phyloP scores from a whole-genome alignment of 1,140 invertebrate species.

The Acromyrmex echinatior region DNA sequence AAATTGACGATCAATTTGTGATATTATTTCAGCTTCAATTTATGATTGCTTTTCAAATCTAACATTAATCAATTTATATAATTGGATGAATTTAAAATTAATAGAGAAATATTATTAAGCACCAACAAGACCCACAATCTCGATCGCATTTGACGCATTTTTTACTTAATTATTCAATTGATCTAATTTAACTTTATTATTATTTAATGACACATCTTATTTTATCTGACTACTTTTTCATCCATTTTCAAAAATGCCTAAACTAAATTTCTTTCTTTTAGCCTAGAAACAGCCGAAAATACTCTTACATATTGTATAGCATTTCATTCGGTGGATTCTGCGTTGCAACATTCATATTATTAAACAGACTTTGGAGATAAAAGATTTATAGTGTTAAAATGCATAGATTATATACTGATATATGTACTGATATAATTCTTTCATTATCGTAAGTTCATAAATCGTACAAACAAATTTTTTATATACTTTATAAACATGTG shows the following conservation, averaged over 20 bases:
- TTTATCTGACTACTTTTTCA: background rate
- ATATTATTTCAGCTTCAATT: too few species aligned
- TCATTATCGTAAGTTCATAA: background rate
- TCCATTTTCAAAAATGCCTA: slow-evolving; percentile 20
- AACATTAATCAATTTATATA: too few species aligned
- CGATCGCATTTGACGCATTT: too few species aligned
- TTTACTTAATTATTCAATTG: too few species aligned
- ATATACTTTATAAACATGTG: background rate
- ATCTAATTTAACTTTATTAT: too few species aligned
- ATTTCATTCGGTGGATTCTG: slow-evolving; percentile 32
- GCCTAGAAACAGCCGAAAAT: background rate
- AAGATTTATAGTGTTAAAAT: background rate
- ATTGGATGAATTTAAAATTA: too few species aligned
- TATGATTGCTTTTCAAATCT: too few species aligned
- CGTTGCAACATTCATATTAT: slow-evolving; percentile 43
- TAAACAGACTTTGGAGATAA: slow-evolving; percentile 37
- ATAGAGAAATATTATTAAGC: too few species aligned
- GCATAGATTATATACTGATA: background rate
- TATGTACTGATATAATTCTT: background rate
- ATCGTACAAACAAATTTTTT: background rate
- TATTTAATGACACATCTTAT: background rate
- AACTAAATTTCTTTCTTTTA: slow-evolving; percentile 12
- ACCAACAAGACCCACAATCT: too few species aligned
- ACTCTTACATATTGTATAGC: background rate
- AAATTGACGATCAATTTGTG: too few species aligned